Base-by-base conservation (phyloP, 2,888 invertebrate genomes). In the Dorcus hopei region DNA sequence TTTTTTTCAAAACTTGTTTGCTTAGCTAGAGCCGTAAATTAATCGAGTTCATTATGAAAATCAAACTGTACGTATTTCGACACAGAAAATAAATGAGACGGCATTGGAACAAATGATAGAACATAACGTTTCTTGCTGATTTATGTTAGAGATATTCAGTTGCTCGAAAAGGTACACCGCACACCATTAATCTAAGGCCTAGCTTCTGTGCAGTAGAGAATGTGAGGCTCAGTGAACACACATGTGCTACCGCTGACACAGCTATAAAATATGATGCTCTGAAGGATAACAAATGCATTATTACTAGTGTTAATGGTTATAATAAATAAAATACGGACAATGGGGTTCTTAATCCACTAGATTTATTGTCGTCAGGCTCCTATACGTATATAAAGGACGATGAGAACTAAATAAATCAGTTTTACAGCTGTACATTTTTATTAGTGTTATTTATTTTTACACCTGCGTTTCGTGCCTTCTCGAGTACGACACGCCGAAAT, bases 281-380 rank as follows among this genome's bases (percentile, higher is more conserved):
- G 75, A 76, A 76, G 77, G 77, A 78, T 79, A 78, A 79, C 78
- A 77, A 79, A 78, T 77, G 79, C 78, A 79, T 79, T 79, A 79
- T 79, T 77, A 77, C 77, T 75, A 75, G 76, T 78, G 78, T 77
- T 77, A 78, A 78, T 77, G 77, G 77, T 77, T 76, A 74, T 76
- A 76, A 78, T 78, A 78, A 78, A 78, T 78, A 78, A 77, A 75
- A 74, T 72, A 70, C 73, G 76, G 75, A 78, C 78, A 78, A 78
- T 77, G 75, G 75, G 77, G 74, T 77, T 77, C 77, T 76, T 78
- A 78, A 77, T 77, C 77, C 75, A 65, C 66, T 69, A 73, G 76
- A 78, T 77, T 78, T 78, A 78, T 78, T 72, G 72, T 72, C 71
- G 58, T 61, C 61, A 60, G 63, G 56, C 56, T 49, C 57, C 50